phyloP scores from a whole-genome alignment of 2,888 invertebrate genomes.

The Drosophila basisetae region DNA sequence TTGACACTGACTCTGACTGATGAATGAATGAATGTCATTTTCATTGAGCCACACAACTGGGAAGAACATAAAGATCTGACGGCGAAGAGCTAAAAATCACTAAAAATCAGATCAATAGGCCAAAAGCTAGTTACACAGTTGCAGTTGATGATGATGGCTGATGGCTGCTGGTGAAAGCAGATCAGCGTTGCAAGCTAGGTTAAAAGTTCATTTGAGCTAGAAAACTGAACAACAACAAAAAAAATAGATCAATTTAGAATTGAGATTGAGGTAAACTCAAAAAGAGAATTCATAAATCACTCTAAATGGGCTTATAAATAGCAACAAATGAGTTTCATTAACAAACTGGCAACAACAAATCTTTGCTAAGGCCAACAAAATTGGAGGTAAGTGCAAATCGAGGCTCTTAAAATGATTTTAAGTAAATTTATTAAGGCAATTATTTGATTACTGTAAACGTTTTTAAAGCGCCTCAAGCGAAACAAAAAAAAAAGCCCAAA shows the following conservation, averaged over 20 bases:
- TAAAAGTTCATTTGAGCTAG: constrained; percentile 45
- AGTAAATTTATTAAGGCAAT: constrained; percentile 74
- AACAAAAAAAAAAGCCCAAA: constrained; percentile 17
- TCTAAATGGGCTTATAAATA: neutral
- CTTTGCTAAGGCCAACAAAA: constrained; percentile 31
- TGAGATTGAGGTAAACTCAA: constrained; percentile 17
- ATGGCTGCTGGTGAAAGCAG: constrained; percentile 45
- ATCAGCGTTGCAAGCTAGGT: constrained; percentile 53
- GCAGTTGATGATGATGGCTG: constrained; percentile 30
- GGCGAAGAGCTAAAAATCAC: constrained; percentile 4
- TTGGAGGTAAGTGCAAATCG: constrained; percentile 59
- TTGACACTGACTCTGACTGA: neutral
- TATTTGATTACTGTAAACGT: constrained; percentile 66
- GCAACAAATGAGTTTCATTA: constrained; percentile 12
- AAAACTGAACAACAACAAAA: constrained; percentile 12
- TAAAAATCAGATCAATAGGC: constrained; percentile 55
- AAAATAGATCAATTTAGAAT: constrained; percentile 25
- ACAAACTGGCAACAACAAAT: neutral
- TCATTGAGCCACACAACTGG: constrained; percentile 23
- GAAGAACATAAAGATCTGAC: neutral
- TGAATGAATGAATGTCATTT: constrained; percentile 37
- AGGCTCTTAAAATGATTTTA: constrained; percentile 59
- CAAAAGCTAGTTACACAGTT: constrained; percentile 37
- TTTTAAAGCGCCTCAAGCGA: constrained; percentile 27
- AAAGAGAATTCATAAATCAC: constrained; percentile 14